Conservation (phyloP, 2,797 vertebrate species). For the Gorsachius magnificus region DNA sequence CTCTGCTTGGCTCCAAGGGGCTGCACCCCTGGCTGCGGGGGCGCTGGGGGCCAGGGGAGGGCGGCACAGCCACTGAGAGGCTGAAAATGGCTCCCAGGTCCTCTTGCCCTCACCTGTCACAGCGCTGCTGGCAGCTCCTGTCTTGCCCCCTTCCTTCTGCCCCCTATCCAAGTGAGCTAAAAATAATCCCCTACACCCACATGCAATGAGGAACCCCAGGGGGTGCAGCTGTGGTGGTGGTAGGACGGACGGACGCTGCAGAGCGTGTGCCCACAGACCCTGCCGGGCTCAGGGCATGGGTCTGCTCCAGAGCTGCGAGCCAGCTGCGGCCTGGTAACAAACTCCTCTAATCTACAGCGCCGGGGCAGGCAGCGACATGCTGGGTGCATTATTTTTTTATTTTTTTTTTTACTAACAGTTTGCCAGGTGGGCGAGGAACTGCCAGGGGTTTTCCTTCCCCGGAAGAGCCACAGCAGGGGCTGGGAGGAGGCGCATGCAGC, state of each 20-base stretch:
- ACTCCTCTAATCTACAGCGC: background rate
- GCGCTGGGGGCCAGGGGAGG: background rate
- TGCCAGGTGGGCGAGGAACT: background rate
- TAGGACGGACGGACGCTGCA: fast-evolving
- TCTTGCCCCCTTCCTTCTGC: background rate
- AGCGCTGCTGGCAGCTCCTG: background rate
- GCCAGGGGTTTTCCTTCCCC: background rate
- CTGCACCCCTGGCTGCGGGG: background rate
- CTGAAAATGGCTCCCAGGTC: background rate
- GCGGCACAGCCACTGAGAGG: background rate
- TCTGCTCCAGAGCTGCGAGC: background rate
- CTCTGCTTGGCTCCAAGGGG: fast-evolving
- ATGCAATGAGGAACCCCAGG: background rate
- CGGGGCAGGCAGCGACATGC: background rate
- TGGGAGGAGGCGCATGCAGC: conserved; percentile 14
- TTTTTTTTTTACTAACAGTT: background rate
- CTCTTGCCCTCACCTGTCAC: background rate
- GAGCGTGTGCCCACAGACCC: fast-evolving
- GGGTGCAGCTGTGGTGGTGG: background rate
- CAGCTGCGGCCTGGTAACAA: background rate
- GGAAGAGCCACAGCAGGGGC: background rate
- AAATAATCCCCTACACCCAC: background rate
- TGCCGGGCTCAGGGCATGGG: fast-evolving
- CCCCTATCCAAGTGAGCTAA: background rate
- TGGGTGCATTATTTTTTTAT: background rate